Evolutionary conservation across 1,140 invertebrate species (phyloP).

Genomic region (Proctacanthus coquilletti): DNA sequence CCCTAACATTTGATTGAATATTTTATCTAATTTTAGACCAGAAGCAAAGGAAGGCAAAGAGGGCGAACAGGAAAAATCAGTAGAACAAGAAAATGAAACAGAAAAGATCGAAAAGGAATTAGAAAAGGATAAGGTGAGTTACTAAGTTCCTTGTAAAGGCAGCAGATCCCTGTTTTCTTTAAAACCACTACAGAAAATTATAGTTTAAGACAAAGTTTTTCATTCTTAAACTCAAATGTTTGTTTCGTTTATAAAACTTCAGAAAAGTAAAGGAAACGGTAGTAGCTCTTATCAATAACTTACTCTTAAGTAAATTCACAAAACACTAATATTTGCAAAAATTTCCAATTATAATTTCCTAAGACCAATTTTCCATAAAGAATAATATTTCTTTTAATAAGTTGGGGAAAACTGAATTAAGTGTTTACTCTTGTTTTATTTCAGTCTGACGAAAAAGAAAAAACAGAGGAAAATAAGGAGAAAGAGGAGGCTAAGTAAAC

Average conservation of each 20-base stretch:
- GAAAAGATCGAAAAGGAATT: constrained; percentile 49
- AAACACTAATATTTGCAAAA: not conserved
- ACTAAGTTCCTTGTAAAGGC: too few species aligned
- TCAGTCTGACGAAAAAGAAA: constrained; percentile 46
- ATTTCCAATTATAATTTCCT: not conserved
- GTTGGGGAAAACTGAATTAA: not conserved
- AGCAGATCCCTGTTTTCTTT: not conserved
- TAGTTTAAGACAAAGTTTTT: not conserved
- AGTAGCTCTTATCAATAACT: too few species aligned
- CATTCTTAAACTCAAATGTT: not conserved
- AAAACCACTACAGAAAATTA: not conserved
- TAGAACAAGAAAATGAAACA: constrained; percentile 43
- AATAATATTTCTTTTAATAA: not conserved
- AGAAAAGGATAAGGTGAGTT: constrained; percentile 51
- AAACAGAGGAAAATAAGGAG: constrained; percentile 54
- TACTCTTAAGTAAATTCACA: not conserved
- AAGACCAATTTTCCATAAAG: not conserved
- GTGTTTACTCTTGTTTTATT: constrained; percentile 9
- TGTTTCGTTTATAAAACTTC: too few species aligned
- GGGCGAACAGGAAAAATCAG: constrained; percentile 54
- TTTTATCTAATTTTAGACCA: constrained; percentile 16
- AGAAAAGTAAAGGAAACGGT: too few species aligned
- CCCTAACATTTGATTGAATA: not conserved
- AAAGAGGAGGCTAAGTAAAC: constrained; percentile 40
- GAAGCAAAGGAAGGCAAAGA: constrained; percentile 62